phyloP scores from a whole-genome alignment of 1,140 invertebrate species.

The Drosophila yakuba region DNA sequence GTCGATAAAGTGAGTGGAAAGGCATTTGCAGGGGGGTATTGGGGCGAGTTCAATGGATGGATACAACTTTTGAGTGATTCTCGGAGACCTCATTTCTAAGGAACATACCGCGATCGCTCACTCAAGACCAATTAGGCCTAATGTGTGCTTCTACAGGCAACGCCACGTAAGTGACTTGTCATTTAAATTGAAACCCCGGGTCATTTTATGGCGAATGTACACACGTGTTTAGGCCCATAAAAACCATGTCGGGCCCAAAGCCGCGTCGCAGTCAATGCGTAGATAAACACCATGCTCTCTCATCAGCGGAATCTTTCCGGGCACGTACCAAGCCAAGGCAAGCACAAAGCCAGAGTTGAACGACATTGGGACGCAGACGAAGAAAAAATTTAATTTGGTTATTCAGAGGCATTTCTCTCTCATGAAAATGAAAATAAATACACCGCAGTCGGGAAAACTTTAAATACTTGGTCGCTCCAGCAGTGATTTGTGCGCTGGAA shows the following conservation, averaged over 20 bases:
- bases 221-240: constrained; percentile 53
- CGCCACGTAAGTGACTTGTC: constrained; percentile 71
- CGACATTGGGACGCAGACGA: constrained; percentile 54
- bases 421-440: constrained; percentile 71
- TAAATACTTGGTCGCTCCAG: constrained; percentile 22
- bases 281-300: constrained; percentile 48
- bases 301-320: constrained; percentile 38
- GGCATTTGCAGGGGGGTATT: constrained; percentile 39
- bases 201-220: constrained; percentile 68
- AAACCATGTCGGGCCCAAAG: constrained; percentile 19
- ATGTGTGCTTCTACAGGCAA: constrained; percentile 26
- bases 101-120: constrained; percentile 4
- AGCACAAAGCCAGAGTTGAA: constrained; percentile 60
- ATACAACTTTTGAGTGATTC: constrained; percentile 10
- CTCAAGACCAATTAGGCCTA: constrained; percentile 54
- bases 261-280: constrained; percentile 44
- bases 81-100: not conserved
- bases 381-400: constrained; percentile 54
- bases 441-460: constrained; percentile 45
- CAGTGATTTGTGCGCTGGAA: constrained; percentile 54
- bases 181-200: constrained; percentile 75
- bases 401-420: constrained; percentile 33
- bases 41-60: constrained; percentile 9
- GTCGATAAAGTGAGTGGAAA: constrained; percentile 65
- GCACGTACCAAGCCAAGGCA: constrained; percentile 59